Percentiles rank a stretch among this genome's conserved stretches.
Conservation (phyloP, 2,888 invertebrate species). For the Scaptomyza reducta region DNA sequence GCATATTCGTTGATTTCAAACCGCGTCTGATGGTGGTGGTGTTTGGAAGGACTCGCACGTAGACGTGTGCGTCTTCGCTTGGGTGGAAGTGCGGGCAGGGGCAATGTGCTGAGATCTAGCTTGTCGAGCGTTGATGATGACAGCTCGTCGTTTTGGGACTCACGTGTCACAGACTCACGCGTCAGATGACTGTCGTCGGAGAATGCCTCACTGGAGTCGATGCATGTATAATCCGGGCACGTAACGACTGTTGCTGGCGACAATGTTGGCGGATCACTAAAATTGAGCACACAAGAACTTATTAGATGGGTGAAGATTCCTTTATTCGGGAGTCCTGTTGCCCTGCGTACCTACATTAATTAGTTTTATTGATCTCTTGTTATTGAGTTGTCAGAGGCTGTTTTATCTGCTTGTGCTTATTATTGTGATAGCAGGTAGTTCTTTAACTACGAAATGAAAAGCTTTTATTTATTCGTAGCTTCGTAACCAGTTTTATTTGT, state of each 20-base stretch:
- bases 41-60: constrained; percentile 76
- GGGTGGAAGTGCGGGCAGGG: constrained; percentile 83
- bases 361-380: too few relatives aligned
- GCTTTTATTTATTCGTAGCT: too few relatives aligned
- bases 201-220: constrained; percentile 82
- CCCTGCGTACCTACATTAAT: too few relatives aligned
- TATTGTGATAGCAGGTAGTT: too few relatives aligned
- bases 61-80: constrained; percentile 82
- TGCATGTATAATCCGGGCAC: constrained; percentile 78
- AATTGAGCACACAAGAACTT: background rate
- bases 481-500: too few relatives aligned
- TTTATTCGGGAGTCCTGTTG: too few relatives aligned
- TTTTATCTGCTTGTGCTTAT: too few relatives aligned
- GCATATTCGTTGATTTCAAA: constrained; percentile 41
- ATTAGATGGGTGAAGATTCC: too few relatives aligned
- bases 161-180: constrained; percentile 79
- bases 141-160: constrained; percentile 82
- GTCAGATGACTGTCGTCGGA: constrained; percentile 83
- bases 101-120: constrained; percentile 83
- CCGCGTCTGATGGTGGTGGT: constrained; percentile 40
- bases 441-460: too few relatives aligned
- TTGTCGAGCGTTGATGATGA: constrained; percentile 82
- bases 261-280: constrained; percentile 24
- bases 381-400: too few relatives aligned
- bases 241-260: constrained; percentile 33